Evolutionary conservation across 2,888 invertebrate species (phyloP).

Genomic region (Tenthredo scrophulariae): DNA sequence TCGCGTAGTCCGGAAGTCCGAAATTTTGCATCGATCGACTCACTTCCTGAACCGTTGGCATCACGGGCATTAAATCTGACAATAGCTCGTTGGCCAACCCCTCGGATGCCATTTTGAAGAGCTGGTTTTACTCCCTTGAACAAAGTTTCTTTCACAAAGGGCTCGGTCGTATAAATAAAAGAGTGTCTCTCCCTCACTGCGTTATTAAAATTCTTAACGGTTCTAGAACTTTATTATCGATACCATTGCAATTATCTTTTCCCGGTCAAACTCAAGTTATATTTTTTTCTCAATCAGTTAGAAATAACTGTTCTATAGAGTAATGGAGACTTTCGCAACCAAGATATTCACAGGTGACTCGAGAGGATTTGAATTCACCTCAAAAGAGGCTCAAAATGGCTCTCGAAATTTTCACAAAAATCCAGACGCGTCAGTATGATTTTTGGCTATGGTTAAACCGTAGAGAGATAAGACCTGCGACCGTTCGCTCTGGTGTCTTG

Average conservation of each 20-base stretch:
- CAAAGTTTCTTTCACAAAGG: constrained; percentile 21
- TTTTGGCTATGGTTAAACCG: not conserved
- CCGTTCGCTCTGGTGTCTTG: constrained; percentile 27
- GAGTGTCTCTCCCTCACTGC: constrained; percentile 12
- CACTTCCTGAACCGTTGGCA: constrained; percentile 79
- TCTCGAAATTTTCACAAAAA: not conserved
- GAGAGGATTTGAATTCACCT: not conserved
- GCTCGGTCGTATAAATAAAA: constrained; percentile 18
- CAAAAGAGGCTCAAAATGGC: not conserved
- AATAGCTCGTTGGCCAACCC: constrained; percentile 61
- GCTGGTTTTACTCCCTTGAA: constrained; percentile 56
- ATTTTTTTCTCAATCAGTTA: not conserved
- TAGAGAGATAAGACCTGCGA: constrained; percentile 24
- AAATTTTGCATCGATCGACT: constrained; percentile 83
- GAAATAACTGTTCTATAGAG: not conserved
- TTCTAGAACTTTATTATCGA: constrained; percentile 4
- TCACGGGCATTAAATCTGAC: constrained; percentile 63
- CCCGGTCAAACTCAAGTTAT: not conserved
- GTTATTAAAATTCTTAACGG: not conserved
- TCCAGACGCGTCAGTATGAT: not conserved
- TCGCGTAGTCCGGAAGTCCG: constrained; percentile 87
- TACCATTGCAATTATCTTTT: constrained; percentile 20
- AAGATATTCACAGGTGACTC: constrained; percentile 6
- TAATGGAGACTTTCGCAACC: not conserved
- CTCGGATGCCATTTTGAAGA: constrained; percentile 68